Percentiles rank a stretch among this genome's conserved stretches.
Evolutionary conservation across 2,113 vertebrate species (phyloP).

Genomic region (Thryonomys swinderianus): DNA sequence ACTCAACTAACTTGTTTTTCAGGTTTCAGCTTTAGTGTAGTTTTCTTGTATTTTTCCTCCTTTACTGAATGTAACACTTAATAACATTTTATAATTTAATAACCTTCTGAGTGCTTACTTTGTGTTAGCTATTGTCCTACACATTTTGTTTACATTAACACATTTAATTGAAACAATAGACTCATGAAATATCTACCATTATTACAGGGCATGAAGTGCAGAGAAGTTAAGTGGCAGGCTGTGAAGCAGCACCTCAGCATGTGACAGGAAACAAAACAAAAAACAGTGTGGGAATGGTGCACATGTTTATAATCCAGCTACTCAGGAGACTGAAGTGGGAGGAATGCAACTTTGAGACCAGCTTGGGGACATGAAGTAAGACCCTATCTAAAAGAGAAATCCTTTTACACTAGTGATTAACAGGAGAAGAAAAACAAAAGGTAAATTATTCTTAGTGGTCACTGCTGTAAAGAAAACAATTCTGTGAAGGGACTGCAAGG

Average conservation of each 20-base stretch:
- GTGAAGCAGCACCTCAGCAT: background rate
- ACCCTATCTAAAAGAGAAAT: background rate
- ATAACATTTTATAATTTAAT: background rate
- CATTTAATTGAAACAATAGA: background rate
- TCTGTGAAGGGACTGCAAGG: background rate
- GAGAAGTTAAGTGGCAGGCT: background rate
- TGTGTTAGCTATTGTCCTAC: slow-evolving; percentile 43
- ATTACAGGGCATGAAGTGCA: background rate
- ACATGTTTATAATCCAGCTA: background rate
- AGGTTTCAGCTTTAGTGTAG: background rate
- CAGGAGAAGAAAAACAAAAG: background rate
- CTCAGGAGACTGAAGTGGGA: background rate
- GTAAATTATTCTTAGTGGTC: background rate
- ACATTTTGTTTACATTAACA: background rate
- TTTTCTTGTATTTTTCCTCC: background rate
- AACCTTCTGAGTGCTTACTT: background rate
- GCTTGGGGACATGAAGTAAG: background rate
- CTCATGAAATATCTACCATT: background rate
- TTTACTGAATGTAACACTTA: background rate
- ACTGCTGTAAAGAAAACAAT: slow-evolving; percentile 17
- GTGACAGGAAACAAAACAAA: background rate
- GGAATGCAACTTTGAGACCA: background rate
- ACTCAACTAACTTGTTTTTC: background rate
- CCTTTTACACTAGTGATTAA: background rate
- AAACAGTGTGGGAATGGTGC: background rate